Conservation (phyloP, 2,888 invertebrate species). For the Brachyopa scutellaris region DNA sequence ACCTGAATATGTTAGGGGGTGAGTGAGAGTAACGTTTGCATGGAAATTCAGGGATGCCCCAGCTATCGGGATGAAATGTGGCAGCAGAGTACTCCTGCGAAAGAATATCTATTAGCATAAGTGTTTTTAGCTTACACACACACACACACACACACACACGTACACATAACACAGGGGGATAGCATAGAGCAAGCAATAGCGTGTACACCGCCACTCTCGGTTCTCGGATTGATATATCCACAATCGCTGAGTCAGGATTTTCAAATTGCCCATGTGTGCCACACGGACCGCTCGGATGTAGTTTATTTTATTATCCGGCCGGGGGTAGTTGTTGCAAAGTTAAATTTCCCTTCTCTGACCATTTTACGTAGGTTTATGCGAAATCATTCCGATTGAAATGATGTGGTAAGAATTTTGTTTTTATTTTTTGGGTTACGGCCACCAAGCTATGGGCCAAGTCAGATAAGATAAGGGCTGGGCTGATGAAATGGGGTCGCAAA, state of each 20-base stretch:
- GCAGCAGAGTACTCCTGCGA: slow-evolving; percentile 54
- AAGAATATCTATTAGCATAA: slow-evolving; percentile 73
- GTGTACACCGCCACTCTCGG: slow-evolving; percentile 14
- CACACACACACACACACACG: neutral
- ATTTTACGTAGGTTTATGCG: slow-evolving; percentile 64
- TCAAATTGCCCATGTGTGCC: slow-evolving; percentile 72
- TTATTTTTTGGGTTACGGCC: slow-evolving; percentile 44
- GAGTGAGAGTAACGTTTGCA: slow-evolving; percentile 33
- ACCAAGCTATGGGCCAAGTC: slow-evolving; percentile 15
- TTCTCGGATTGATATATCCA: slow-evolving; percentile 57
- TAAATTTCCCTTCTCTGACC: slow-evolving; percentile 52
- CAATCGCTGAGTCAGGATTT: slow-evolving; percentile 71
- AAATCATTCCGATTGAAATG: slow-evolving; percentile 72
- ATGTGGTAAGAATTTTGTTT: slow-evolving; percentile 65
- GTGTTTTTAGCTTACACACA: slow-evolving; percentile 54
- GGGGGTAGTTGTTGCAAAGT: slow-evolving; percentile 68
- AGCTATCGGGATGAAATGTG: slow-evolving; percentile 57
- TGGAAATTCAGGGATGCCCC: slow-evolving; percentile 53
- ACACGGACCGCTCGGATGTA: slow-evolving; percentile 70
- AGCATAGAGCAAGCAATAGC: too few species aligned
- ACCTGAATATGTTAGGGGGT: slow-evolving; percentile 39
- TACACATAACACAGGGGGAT: slow-evolving; percentile 23
- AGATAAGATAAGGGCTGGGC: neutral
- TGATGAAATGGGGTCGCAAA: slow-evolving; percentile 31
- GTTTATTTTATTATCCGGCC: slow-evolving; percentile 72